Percentiles rank a stretch among this genome's conserved stretches.
phyloP scores from a whole-genome alignment of 1,140 invertebrate genomes.

The Halictus rubicundus region DNA sequence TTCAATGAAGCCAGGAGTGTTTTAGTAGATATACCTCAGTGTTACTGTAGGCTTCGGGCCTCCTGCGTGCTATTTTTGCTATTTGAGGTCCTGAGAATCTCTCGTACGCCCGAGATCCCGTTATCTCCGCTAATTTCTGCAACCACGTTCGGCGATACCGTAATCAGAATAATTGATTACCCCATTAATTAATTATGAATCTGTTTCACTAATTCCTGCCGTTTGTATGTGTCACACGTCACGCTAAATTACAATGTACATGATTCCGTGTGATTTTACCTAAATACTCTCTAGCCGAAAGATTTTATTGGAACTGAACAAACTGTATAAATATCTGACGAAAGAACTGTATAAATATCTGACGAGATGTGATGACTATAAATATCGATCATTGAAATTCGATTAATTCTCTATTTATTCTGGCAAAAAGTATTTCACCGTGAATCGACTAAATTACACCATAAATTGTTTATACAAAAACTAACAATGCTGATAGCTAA shows the following conservation, averaged over 20 bases:
- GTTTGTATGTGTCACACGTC: not conserved
- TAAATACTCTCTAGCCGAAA: not conserved
- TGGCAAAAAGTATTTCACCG: not conserved
- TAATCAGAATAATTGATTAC: conserved; percentile 8
- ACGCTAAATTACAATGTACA: not conserved
- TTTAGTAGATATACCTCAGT: conserved; percentile 84
- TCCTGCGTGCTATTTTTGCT: conserved; percentile 89
- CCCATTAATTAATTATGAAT: conserved; percentile 26
- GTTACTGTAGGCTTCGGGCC: conserved; percentile 88
- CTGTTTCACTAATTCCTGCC: not conserved
- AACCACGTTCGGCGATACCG: conserved; percentile 51
- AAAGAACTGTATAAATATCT: not conserved
- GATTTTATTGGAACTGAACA: not conserved
- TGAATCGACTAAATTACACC: not conserved
- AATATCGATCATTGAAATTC: not conserved
- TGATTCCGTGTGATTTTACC: not conserved
- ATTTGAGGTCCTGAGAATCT: conserved; percentile 97
- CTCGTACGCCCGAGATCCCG: conserved; percentile 96
- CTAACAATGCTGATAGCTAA: not conserved
- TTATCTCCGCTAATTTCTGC: conserved; percentile 90
- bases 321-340: no score
- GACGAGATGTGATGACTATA: no score
- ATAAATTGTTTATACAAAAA: no score
- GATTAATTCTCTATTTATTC: not conserved
- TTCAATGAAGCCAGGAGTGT: conserved; percentile 54